A percentile compares a stretch with the other conserved stretches of the same genome.
Evolutionary conservation across 1,140 invertebrate species (phyloP).

Genomic region (Cydia splendana): DNA sequence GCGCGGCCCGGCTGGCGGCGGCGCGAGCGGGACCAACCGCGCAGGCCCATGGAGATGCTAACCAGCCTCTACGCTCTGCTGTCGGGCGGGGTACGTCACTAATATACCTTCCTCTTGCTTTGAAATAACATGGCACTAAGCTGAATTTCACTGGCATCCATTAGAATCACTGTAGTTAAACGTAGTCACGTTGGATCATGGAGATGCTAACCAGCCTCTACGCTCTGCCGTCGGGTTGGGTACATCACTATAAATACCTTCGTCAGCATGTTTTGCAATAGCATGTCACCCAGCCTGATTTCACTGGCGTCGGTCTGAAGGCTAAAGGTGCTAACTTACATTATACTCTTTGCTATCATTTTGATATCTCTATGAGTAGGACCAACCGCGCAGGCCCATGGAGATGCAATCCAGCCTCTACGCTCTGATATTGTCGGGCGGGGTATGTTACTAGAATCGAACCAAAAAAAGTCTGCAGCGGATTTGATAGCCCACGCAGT

Average conservation of each 20-base stretch:
- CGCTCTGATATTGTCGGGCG: no score
- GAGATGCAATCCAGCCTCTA: conserved; percentile 64
- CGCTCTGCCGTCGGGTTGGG: conserved; percentile 73
- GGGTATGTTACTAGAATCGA: no score
- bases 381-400: conserved; percentile 44
- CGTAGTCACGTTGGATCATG: conserved; percentile 45
- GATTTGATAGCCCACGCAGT: no score
- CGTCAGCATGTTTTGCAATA: no score
- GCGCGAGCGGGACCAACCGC: conserved; percentile 63
- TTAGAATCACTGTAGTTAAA: no score
- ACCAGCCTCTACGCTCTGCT: conserved; percentile 78
- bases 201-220: conserved; percentile 71
- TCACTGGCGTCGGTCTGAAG: neutral
- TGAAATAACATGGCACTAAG: no score
- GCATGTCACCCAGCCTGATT: neutral
- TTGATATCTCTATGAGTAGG: no score
- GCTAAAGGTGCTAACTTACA: neutral
- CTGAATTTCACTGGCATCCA: no score
- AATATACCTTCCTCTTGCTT: no score
- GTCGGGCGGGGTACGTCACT: conserved; percentile 62
- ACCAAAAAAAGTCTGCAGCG: no score
- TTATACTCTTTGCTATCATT: no score
- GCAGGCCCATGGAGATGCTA: conserved; percentile 78
- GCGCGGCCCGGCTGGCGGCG: conserved; percentile 51
- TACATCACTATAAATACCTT: conserved; percentile 38